These are phyloP conservation scores for Hydropsyche tenuis DNA, from an alignment of 1,140 invertebrate genomes.

Conservation along the genomic window DNA sequence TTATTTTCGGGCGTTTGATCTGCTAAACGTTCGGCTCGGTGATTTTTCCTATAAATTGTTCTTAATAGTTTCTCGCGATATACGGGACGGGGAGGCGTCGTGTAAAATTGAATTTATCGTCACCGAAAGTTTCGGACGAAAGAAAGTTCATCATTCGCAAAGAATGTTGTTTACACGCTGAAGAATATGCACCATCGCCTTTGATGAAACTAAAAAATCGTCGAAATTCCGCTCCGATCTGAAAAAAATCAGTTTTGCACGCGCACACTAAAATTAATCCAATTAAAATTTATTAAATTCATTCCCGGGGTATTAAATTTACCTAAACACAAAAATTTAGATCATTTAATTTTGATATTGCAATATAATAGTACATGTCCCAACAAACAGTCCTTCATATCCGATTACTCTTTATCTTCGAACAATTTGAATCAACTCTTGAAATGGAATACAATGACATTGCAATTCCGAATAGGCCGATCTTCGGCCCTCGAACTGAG, in stretches of 20 bases:
- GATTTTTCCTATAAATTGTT: constrained; percentile 4
- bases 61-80: background rate
- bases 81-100: background rate
- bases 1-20: background rate
- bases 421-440: too few species aligned
- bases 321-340: too few species aligned
- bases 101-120: background rate
- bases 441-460: too few species aligned
- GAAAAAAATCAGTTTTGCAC: background rate
- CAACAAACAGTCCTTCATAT: too few species aligned
- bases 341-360: too few species aligned
- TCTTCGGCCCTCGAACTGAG: too few species aligned
- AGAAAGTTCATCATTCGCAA: constrained; percentile 11
- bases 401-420: too few species aligned
- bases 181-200: background rate
- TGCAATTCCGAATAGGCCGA: too few species aligned
- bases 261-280: constrained; percentile 11
- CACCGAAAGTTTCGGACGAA: constrained; percentile 2
- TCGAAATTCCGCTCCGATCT: background rate
- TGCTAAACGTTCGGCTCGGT: background rate
- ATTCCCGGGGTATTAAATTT: too few species aligned
- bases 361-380: too few species aligned
- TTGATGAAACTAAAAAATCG: background rate
- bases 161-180: constrained; percentile 24
- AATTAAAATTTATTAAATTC: background rate